Evolutionary conservation across 2,888 invertebrate genomes (phyloP).

Genomic region (Keiferia lycopersicella): DNA sequence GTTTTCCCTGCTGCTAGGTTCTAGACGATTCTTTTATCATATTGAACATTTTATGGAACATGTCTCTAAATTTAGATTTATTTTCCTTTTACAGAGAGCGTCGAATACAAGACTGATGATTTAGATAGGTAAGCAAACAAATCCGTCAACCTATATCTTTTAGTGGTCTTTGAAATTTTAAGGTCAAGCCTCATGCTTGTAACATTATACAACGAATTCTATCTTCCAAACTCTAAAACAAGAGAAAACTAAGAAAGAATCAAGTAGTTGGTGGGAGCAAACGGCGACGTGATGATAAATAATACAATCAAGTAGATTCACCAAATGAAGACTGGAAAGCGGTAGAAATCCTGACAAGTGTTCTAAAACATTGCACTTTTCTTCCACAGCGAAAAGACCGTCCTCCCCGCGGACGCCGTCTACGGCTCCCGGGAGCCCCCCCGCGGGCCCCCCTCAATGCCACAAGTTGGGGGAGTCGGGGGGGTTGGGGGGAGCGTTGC

Average conservation of each 20-base stretch:
- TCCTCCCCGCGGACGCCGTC: conserved; percentile 88
- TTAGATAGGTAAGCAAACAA: conserved; percentile 86
- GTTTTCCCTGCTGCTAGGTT: no score
- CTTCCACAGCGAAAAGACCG: conserved; percentile 72
- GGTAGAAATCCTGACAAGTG: no score
- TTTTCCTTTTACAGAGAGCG: conserved; percentile 84
- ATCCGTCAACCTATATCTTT: neutral
- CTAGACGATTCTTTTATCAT: no score
- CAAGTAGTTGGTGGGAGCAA: no score
- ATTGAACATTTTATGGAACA: no score
- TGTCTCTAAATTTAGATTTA: neutral
- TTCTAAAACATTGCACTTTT: neutral
- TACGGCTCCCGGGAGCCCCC: conserved; percentile 82
- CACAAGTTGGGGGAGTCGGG: conserved; percentile 84
- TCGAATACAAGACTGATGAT: conserved; percentile 91
- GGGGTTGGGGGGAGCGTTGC: conserved; percentile 78
- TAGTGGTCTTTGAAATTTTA: neutral
- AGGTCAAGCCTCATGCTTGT: no score
- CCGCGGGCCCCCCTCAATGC: conserved; percentile 78
- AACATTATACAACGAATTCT: no score
- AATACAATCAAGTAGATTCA: no score
- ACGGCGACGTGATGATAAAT: no score
- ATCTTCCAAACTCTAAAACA: no score
- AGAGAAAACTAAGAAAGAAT: no score
- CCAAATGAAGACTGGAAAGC: no score